phyloP scores from a whole-genome alignment of 2,888 invertebrate genomes.

The Pollenia griseotomentosa region DNA sequence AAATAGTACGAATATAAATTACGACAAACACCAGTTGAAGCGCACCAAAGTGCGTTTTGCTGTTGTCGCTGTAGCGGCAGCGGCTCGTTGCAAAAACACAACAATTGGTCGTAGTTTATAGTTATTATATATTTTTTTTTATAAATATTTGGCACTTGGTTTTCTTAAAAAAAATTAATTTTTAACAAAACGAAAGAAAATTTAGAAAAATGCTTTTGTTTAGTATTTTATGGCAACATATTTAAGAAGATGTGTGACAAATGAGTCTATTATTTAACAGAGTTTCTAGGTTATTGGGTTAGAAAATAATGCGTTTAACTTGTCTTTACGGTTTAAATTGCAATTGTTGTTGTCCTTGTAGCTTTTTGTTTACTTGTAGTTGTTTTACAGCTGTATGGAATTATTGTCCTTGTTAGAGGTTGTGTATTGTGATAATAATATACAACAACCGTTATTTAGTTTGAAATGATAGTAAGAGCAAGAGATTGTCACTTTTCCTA shows the following conservation, averaged over 20 bases:
- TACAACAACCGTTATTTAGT: slow-evolving; percentile 43
- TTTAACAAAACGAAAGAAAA: slow-evolving; percentile 63
- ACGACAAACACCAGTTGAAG: slow-evolving; percentile 34
- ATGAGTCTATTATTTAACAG: slow-evolving; percentile 41
- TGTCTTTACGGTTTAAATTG: slow-evolving; percentile 41
- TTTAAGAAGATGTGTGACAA: slow-evolving; percentile 45
- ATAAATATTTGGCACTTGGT: slow-evolving; percentile 69
- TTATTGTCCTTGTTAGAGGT: slow-evolving; percentile 73
- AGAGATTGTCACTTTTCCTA: slow-evolving; percentile 50
- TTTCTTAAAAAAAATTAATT: slow-evolving; percentile 36
- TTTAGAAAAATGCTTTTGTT: slow-evolving; percentile 32
- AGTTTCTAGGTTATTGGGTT: slow-evolving; percentile 67
- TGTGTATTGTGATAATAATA: slow-evolving; percentile 29
- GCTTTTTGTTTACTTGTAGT: slow-evolving; percentile 23
- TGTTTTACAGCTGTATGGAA: slow-evolving; percentile 28
- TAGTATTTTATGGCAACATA: slow-evolving; percentile 74
- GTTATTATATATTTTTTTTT: slow-evolving; percentile 46
- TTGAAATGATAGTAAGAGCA: slow-evolving; percentile 48
- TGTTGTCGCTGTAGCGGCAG: slow-evolving; percentile 35
- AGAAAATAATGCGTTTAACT: slow-evolving; percentile 38
- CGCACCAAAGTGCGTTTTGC: slow-evolving; percentile 54
- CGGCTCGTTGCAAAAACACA: slow-evolving; percentile 43
- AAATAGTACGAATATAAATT: background rate
- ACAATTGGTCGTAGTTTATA: slow-evolving; percentile 63
- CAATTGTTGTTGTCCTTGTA: slow-evolving; percentile 15